Conservation (phyloP, 2,113 vertebrate species). For the Halcyon senegalensis region DNA sequence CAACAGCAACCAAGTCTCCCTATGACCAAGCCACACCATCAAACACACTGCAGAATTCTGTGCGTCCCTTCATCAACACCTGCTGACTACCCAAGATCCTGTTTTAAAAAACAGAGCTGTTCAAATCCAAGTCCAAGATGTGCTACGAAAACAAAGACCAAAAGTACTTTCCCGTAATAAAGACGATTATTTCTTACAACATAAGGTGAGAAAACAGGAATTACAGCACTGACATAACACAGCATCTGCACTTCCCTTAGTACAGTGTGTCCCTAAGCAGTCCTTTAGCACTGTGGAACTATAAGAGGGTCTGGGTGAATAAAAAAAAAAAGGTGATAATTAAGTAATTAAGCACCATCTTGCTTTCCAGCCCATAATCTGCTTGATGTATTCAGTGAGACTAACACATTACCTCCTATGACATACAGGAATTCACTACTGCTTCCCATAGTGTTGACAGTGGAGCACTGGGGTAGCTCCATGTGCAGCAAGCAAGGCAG, state of each 20-base stretch:
- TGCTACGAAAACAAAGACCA: neutral
- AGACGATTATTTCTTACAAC: neutral
- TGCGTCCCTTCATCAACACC: neutral
- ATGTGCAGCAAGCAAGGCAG: neutral
- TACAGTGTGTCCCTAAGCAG: neutral
- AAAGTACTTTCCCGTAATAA: neutral
- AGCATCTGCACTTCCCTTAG: neutral
- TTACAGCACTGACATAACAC: neutral
- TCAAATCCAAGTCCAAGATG: neutral
- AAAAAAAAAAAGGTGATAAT: conserved; percentile 11
- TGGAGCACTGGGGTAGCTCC: neutral
- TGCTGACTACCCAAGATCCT: neutral
- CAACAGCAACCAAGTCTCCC: neutral
- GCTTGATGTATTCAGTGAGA: conserved; percentile 1
- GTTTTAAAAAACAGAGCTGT: neutral
- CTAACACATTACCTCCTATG: neutral
- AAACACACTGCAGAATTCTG: neutral
- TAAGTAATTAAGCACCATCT: conserved; percentile 44
- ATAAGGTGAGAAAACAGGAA: neutral
- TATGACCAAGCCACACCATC: neutral
- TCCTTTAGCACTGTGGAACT: neutral
- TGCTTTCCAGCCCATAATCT: neutral
- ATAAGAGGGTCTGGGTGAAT: neutral
- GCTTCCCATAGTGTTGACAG: neutral
- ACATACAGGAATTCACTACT: neutral